A percentile compares a stretch with the other conserved stretches of the same genome.
Conservation (phyloP, 2,113 vertebrate genomes). For the Hemichromis elongatus region DNA sequence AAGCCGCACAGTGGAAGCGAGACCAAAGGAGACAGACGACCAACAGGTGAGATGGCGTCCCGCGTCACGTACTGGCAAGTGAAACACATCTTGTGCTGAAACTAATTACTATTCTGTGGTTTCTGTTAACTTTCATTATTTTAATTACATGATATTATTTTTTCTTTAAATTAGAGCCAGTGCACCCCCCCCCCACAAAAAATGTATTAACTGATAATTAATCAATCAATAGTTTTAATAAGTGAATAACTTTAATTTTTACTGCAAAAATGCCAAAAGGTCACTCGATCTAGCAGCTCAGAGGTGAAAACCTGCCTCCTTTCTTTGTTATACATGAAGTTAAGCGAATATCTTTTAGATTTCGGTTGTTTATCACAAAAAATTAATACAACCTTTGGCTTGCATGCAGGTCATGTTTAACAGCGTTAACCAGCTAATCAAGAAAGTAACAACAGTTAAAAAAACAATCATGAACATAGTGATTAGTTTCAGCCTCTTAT, state of each 20-base stretch:
- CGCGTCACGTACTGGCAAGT: neutral
- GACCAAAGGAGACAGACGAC: conserved; percentile 25
- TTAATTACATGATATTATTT: no score
- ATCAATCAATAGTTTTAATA: neutral
- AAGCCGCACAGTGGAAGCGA: conserved; percentile 17
- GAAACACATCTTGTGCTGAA: neutral
- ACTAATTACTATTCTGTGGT: neutral
- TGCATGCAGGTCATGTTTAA: neutral
- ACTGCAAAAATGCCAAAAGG: neutral
- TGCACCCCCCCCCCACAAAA: no score
- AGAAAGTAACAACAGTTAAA: neutral
- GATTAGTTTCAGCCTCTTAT: neutral
- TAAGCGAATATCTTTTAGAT: neutral
- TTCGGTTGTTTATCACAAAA: neutral
- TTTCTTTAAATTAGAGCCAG: fast-evolving
- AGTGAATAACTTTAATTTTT: neutral
- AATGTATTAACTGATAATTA: neutral
- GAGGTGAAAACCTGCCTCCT: neutral
- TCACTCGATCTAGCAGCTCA: neutral
- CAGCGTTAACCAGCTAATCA: neutral
- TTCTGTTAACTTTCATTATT: no score
- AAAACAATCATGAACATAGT: neutral
- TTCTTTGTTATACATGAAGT: neutral
- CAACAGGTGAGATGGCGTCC: conserved; percentile 39
- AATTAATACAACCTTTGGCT: neutral